Base-by-base conservation (phyloP, 2,113 vertebrate species). In the Hyperopisus bebe region DNA sequence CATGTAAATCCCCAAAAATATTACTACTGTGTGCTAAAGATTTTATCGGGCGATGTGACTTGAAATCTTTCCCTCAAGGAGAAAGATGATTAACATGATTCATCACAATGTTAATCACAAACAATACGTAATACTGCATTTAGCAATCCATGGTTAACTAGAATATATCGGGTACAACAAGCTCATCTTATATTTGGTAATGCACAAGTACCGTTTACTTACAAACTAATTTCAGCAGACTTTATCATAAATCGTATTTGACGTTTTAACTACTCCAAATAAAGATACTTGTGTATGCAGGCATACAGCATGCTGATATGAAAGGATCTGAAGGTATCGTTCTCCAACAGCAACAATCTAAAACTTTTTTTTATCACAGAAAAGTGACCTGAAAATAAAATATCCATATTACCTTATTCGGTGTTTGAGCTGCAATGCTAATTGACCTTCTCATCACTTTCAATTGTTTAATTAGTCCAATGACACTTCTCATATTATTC, bases 331-430 rank as follows among this genome's bases (percentile, higher is more conserved):
- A 31, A 35, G 15, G 74, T 80, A 17, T 42, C 35, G 74, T 80
- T 42, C 17, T 80, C 15, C 35, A 39, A 13, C 35, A 35, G 35
- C 39, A 80, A 80, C 70, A 35, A 70, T 70, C 1, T 13, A 70
- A 70, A 62, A 70, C 62, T 39, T 39, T 39, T 27, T 66, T 39
- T 35, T 35, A 80, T 80, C 74, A 80, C 35, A 80, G 17, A 77
- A 77, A 86, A 51, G 44, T 50, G 7, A 35, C 48, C 13, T 35
- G n/a, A 86, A 51, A 27, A 86, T n/a, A 53, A 86, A 50, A 27
- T 11, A 51, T 27, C 27, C 42, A 44, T 24, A 24, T 5, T 91
- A 95, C 95, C 94, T 93, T 91, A 0, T 82, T 90, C 15, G 62
- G 91, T 11, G 89, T 3, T 1, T 24, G 0, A 0, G 13, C 44